A percentile compares a stretch with the other conserved stretches of the same genome.
Evolutionary conservation across 2,797 vertebrate species (phyloP).

Genomic region (Urocyon cinereoargenteus): DNA sequence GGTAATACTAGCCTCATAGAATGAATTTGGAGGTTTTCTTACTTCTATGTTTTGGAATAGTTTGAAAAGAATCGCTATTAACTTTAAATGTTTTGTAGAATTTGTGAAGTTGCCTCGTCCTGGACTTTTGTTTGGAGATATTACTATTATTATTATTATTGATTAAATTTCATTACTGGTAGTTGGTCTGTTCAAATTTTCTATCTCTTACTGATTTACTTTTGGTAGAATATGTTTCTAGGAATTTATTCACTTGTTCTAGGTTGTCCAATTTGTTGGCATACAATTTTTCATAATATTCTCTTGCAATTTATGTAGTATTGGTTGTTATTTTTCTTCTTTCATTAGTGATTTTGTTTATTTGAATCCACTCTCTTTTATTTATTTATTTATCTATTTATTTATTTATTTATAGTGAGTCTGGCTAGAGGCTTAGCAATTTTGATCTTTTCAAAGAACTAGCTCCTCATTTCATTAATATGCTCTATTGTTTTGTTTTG

Average conservation of each 20-base stretch:
- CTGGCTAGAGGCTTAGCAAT: not conserved
- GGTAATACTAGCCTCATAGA: not conserved
- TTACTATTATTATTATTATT: not conserved
- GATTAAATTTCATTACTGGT: not conserved
- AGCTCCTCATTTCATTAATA: not conserved
- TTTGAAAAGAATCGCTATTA: not conserved
- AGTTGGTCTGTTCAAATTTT: not conserved
- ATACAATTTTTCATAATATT: not conserved
- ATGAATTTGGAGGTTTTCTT: not conserved
- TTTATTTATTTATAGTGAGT: not conserved
- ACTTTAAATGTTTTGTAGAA: not conserved
- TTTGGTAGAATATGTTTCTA: not conserved
- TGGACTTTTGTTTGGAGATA: not conserved
- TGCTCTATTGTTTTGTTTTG: no score
- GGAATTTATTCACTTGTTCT: not conserved
- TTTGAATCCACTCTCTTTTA: not conserved
- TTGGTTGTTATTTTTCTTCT: not conserved
- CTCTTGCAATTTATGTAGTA: not conserved
- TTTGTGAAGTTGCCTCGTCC: not conserved
- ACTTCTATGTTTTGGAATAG: not conserved
- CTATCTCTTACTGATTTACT: not conserved
- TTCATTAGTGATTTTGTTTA: not conserved
- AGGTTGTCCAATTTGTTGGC: not conserved
- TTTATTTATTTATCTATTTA: not conserved
- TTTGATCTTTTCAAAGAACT: not conserved